A percentile compares a stretch with the other conserved stretches of the same genome.
phyloP scores from a whole-genome alignment of 2,797 vertebrate genomes.

The Margarornis squamiger region DNA sequence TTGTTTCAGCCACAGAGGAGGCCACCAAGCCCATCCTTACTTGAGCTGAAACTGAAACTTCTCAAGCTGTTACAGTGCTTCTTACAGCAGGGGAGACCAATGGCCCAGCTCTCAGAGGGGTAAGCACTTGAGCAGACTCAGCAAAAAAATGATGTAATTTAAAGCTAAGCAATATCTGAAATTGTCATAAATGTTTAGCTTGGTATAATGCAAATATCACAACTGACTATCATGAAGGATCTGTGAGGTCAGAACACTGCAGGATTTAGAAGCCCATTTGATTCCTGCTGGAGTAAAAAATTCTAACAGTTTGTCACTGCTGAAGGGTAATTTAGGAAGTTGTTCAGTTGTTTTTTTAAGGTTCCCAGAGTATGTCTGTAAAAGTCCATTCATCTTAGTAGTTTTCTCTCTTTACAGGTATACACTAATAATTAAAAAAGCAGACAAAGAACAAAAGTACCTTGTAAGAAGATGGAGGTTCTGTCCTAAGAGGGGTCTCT shows the following conservation, averaged over 20 bases:
- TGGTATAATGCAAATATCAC: neutral
- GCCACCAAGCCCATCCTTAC: neutral
- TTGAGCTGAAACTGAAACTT: neutral
- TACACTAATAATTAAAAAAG: neutral
- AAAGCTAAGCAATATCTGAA: neutral
- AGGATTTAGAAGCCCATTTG: neutral
- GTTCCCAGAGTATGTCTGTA: neutral
- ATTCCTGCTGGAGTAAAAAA: neutral
- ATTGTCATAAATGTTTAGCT: neutral
- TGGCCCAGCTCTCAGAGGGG: neutral
- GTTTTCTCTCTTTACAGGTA: neutral
- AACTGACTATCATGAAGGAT: neutral
- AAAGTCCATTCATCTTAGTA: neutral
- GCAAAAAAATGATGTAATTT: neutral
- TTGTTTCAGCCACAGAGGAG: neutral
- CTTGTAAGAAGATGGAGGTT: slow-evolving; percentile 87
- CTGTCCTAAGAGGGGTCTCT: slow-evolving; percentile 88
- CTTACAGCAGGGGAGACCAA: neutral
- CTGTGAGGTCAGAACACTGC: neutral
- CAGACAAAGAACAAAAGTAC: slow-evolving; percentile 66
- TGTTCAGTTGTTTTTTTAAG: neutral
- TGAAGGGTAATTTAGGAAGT: neutral
- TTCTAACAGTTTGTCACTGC: neutral
- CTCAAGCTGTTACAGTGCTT: neutral
- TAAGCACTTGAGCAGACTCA: neutral